A percentile compares a stretch with the other conserved stretches of the same genome.
Evolutionary conservation across 2,797 vertebrate species (phyloP).

Genomic region (Ptychadena robeensis): DNA sequence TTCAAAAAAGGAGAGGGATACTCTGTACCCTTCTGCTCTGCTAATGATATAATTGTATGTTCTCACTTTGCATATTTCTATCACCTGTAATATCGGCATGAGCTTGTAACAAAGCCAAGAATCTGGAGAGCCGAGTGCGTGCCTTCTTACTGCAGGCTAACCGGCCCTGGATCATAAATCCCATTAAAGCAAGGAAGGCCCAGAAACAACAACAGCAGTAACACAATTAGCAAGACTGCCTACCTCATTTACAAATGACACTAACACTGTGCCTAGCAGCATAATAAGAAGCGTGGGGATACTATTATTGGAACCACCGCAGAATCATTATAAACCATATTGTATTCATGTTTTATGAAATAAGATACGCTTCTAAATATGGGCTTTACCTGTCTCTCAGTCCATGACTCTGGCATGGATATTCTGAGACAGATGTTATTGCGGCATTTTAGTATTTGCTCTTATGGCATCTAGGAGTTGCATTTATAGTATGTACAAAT

Average conservation of each 20-base stretch:
- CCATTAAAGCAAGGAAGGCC: constrained; percentile 18
- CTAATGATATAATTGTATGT: constrained; percentile 54
- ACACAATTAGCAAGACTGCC: constrained; percentile 26
- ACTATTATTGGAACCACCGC: background rate
- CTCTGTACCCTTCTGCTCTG: constrained; percentile 10
- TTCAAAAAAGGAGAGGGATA: background rate
- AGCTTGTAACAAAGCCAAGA: constrained; percentile 52
- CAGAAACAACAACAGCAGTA: constrained; percentile 9
- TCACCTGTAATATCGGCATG: constrained; percentile 48
- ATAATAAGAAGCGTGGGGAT: background rate
- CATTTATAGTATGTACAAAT: no score
- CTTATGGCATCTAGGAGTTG: no score
- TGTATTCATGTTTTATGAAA: no score
- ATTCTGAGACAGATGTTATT: no score
- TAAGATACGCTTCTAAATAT: no score
- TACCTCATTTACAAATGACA: constrained; percentile 5
- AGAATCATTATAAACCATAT: background rate
- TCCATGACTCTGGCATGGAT: no score
- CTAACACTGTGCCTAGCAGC: constrained; percentile 4
- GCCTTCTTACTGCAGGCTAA: constrained; percentile 9
- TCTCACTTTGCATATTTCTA: constrained; percentile 36
- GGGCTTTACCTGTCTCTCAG: no score
- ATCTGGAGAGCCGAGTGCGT: constrained; percentile 25
- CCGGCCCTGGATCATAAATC: constrained; percentile 18
- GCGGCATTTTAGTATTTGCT: no score